Evolutionary conservation across 2,888 invertebrate genomes (phyloP), one percentile per base, ranked within the genome.

Genomic region (Drosophila nr. fundita): DNA sequence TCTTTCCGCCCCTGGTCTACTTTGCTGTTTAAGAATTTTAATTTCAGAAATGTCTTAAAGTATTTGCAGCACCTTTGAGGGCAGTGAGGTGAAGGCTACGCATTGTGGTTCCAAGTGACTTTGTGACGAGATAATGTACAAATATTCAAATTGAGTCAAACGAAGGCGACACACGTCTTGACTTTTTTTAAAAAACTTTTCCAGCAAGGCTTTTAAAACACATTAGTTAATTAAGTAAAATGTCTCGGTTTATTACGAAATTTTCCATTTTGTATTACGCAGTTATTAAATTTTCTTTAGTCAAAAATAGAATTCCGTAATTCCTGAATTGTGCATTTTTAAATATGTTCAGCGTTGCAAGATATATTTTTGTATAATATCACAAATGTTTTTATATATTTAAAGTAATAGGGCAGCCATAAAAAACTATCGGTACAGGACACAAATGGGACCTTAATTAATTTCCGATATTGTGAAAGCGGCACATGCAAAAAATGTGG

Each of bases 111-210:
- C 57, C 58, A 76, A 82, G 80, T 76, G 83, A 83, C 73, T 83
- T 68, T 54, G 48, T 45, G 83, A 82, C 68, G 83, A 73, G 71
- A 76, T 83, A 76, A 88, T 86, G 66, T 55, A 63, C 49, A 82
- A 71, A 72, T 70, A 85, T 79, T 59, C 58, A 75, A 77, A 80
- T 62, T 73, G 66, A 61, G 53, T 57, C 64, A 67, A 30, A 61
- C 50, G 57, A 45, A 52, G 64, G 50, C 21, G 45, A 32, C 57
- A 40, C 21, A 2, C 7, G 38, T 29, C 62, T 42, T 66, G 13
- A 24, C 21, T 45, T 45, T 8, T n/a, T 10, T 8, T 0, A 18
- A 59, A 59, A 32, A 40, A 57, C 38, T 40, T 30, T 48, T 34
- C 21, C 11, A 27, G 29, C 38, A 32, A 34, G 34, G 45, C 58